Evolutionary conservation across 2,797 vertebrate genomes (phyloP).

Genomic region (Pseudocheirus occidentalis): DNA sequence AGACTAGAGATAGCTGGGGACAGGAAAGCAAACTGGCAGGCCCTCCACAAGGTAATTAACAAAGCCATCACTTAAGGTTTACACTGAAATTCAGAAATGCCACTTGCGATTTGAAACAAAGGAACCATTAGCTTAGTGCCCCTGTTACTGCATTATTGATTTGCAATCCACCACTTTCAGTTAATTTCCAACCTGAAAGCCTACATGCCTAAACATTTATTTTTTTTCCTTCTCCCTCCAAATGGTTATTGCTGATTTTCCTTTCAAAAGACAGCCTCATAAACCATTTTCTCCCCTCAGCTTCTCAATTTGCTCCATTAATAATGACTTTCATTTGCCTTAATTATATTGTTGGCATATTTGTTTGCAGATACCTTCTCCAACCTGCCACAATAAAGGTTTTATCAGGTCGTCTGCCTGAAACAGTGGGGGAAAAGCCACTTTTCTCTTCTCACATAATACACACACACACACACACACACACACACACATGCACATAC

Average conservation of each 20-base stretch:
- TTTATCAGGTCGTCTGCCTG: constrained; percentile 39
- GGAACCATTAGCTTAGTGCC: constrained; percentile 77
- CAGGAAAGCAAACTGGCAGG: constrained; percentile 62
- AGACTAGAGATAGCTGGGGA: constrained; percentile 30
- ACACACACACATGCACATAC: neutral
- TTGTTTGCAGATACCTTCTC: constrained; percentile 62
- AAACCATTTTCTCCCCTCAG: constrained; percentile 54
- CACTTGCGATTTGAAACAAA: constrained; percentile 80
- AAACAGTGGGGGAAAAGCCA: neutral
- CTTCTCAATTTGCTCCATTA: constrained; percentile 67
- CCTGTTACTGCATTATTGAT: constrained; percentile 80
- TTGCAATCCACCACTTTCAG: constrained; percentile 74
- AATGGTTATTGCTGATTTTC: constrained; percentile 61
- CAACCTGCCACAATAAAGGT: neutral
- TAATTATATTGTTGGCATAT: constrained; percentile 73
- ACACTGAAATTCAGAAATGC: constrained; percentile 73
- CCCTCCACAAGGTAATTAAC: constrained; percentile 75
- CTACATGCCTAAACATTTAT: constrained; percentile 48
- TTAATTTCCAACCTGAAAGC: constrained; percentile 70
- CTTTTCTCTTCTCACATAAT: neutral
- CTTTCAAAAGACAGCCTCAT: constrained; percentile 66
- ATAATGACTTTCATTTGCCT: constrained; percentile 68
- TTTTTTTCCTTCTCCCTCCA: constrained; percentile 8
- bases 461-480: neutral
- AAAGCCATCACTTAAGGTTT: constrained; percentile 75